Conservation (phyloP, 2,888 invertebrate genomes). For the Spicauda simplicius region DNA sequence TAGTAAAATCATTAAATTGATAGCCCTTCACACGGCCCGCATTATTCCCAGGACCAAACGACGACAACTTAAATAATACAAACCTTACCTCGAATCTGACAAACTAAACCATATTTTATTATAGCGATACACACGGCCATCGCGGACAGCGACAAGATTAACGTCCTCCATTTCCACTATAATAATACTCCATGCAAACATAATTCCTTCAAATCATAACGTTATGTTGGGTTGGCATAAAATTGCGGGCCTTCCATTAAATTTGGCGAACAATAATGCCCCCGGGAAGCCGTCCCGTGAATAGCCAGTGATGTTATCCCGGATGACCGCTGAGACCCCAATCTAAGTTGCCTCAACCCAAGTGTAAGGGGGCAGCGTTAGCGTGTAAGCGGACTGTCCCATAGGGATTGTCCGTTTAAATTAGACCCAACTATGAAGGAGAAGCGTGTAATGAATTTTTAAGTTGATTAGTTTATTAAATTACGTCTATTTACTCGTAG, state of each 20-base stretch:
- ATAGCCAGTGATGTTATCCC: constrained; percentile 57
- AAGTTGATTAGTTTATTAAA: constrained; percentile 4
- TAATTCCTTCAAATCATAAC: constrained; percentile 45
- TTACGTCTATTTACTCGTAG: not conserved
- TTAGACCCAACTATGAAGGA: constrained; percentile 1
- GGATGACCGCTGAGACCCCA: constrained; percentile 60
- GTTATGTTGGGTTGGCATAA: constrained; percentile 51
- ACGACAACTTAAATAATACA: constrained; percentile 14
- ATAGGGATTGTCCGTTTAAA: constrained; percentile 38
- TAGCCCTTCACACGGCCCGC: no score
- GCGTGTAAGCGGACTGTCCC: constrained; percentile 35
- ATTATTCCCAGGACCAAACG: not conserved
- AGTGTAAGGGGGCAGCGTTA: constrained; percentile 38
- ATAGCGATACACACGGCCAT: constrained; percentile 4
- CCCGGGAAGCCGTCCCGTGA: constrained; percentile 52
- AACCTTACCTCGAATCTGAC: constrained; percentile 11
- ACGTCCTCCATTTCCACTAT: constrained; percentile 25
- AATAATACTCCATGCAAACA: constrained; percentile 33
- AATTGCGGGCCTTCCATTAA: constrained; percentile 61
- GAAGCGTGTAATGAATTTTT: constrained; percentile 9
- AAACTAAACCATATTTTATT: constrained; percentile 37
- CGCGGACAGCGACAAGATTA: constrained; percentile 29
- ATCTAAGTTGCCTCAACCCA: constrained; percentile 48
- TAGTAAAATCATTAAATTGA: no score
- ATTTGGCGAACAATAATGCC: constrained; percentile 65